These are phyloP conservation scores for Caenorhabditis sinica DNA, from an alignment of 2,888 invertebrate genomes.

Conservation along the genomic window DNA sequence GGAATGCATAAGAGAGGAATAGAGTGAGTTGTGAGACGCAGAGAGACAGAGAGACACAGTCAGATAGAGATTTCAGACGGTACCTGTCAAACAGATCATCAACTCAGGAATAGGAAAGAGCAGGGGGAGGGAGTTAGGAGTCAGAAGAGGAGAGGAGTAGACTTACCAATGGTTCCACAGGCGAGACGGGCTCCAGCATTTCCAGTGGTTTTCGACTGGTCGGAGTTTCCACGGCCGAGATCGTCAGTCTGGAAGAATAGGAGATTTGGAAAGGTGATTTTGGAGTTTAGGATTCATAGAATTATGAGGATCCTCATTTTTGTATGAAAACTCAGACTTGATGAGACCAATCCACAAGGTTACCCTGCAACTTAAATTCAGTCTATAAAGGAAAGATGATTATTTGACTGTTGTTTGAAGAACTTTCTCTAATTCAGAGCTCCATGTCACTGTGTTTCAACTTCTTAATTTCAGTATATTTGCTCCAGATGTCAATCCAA, in stretches of 20 bases:
- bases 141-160: background rate
- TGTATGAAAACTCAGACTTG: too few species aligned
- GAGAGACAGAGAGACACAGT: constrained; percentile 40
- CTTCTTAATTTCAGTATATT: too few species aligned
- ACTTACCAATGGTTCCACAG: constrained; percentile 81
- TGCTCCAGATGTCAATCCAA: too few species aligned
- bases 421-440: too few species aligned
- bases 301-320: too few species aligned
- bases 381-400: too few species aligned
- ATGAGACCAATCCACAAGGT: too few species aligned
- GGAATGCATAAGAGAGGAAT: constrained; percentile 9
- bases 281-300: too few species aligned
- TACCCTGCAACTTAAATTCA: too few species aligned
- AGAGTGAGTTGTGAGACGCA: constrained; percentile 24
- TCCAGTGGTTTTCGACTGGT: constrained; percentile 79
- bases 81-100: constrained; percentile 56
- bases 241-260: constrained; percentile 81
- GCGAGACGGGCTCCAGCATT: constrained; percentile 80
- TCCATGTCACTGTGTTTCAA: too few species aligned
- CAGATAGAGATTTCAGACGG: constrained; percentile 32
- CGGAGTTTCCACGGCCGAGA: constrained; percentile 82
- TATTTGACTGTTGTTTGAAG: too few species aligned
- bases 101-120: constrained; percentile 13
- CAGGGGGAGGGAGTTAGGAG: background rate
- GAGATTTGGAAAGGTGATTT: too few species aligned